Base-by-base conservation (phyloP, 2,113 vertebrate species). In the Rhineura floridana region DNA sequence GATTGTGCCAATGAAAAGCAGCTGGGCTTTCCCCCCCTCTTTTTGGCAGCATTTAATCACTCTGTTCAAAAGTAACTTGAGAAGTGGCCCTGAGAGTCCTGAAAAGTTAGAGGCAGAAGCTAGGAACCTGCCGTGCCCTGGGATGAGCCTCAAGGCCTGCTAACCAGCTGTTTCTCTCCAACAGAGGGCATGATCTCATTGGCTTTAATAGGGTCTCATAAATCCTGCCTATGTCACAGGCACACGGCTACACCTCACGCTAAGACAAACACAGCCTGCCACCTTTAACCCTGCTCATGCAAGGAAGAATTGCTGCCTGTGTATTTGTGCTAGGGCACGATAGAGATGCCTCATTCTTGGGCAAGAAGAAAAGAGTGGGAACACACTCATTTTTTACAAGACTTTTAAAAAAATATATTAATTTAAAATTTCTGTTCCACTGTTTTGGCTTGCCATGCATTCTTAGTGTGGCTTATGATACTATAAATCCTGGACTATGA, bases 171-270 rank as follows among this genome's bases (percentile, higher is more conserved):
- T 83, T 88, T 65, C n/a, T 77, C 87, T 77, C 52, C 6, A 42
- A 48, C 39, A 39, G 44, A 52, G 80, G 55, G 42, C 23, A 63
- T 39, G 33, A 76, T 87, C 79, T 83, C 42, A 69, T 30, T 83
- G 17, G 33, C 80, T 83, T 88, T 88, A 88, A 88, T 88, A 70
- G 70, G 80, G 70, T 73, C 87, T 88, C 87, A 88, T 88, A 88
- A 88, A 88, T 88, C 87, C 87, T 88, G 55, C 80, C 7, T 33
- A 44, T 88, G 87, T 88, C 87, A 88, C 25, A 83, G 87, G 87
- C 87, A 88, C 87, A 88, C 44, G 70, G 87, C 62, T 88, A 83
- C 80, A 88, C 87, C 87, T 88, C 87, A 67, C 50, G 87, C 70
- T 65, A 88, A 83, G 87, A 83, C 70, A 88, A 88, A 88, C 87